Percentiles rank a stretch among this genome's conserved stretches.
These are phyloP conservation scores for Microchrysa polita DNA, from an alignment of 2,888 invertebrate genomes.

Conservation along the genomic window DNA sequence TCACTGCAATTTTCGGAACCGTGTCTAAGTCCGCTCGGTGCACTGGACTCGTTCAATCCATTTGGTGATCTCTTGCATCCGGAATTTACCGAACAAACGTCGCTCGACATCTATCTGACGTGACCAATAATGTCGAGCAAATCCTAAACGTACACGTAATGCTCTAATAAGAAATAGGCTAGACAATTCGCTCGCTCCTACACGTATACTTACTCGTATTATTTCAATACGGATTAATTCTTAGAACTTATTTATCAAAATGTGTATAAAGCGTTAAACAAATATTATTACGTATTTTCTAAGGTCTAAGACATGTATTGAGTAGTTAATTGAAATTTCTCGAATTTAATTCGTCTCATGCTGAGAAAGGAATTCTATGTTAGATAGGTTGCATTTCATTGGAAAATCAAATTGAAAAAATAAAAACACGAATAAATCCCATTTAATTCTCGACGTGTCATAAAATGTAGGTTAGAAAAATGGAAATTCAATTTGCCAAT, in stretches of 20 bases:
- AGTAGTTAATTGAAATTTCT: conserved; percentile 3
- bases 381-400: neutral
- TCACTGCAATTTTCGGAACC: conserved; percentile 59
- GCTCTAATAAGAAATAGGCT: conserved; percentile 23
- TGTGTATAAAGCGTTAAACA: conserved; percentile 16
- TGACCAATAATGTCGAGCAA: conserved; percentile 55
- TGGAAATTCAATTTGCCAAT: conserved; percentile 22
- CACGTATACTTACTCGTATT: neutral
- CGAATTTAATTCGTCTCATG: conserved; percentile 24
- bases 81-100: conserved; percentile 58
- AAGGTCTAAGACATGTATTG: neutral
- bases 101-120: conserved; percentile 61
- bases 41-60: conserved; percentile 59
- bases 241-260: conserved; percentile 20
- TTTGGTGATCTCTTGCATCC: conserved; percentile 60
- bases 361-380: conserved; percentile 14
- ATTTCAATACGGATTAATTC: conserved; percentile 8
- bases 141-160: neutral
- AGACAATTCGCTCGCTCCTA: conserved; percentile 22
- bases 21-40: conserved; percentile 60
- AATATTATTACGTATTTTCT: neutral
- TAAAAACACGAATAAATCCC: conserved; percentile 34
- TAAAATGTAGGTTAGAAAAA: conserved; percentile 31
- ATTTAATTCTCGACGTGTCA: conserved; percentile 46
- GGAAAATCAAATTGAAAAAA: no score